Evolutionary conservation across 2,113 vertebrate genomes (phyloP).

Genomic region (Nothobranchius kuhntae): DNA sequence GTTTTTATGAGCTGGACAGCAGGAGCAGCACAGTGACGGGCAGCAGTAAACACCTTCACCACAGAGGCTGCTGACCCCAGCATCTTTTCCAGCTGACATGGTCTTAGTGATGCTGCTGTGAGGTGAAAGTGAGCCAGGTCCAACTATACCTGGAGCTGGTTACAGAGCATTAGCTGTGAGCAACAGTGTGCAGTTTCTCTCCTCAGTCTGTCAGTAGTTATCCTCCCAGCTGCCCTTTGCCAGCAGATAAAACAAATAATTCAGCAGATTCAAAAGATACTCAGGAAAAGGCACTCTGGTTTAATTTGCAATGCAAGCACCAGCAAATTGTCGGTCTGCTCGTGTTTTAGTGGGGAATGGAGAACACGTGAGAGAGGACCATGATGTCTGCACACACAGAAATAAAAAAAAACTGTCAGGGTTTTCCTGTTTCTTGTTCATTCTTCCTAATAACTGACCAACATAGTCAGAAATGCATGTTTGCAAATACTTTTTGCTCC

Average conservation of each 20-base stretch:
- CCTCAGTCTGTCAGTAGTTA: slow-evolving; percentile 25
- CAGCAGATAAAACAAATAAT: slow-evolving; percentile 53
- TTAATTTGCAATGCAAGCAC: slow-evolving; percentile 14
- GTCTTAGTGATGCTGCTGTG: slow-evolving; percentile 36
- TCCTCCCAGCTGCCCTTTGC: slow-evolving; percentile 20
- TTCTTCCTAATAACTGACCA: too few relatives aligned
- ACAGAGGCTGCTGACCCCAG: slow-evolving; percentile 44
- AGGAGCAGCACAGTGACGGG: slow-evolving; percentile 23
- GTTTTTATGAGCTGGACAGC: slow-evolving; percentile 35
- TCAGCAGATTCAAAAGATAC: slow-evolving; percentile 43
- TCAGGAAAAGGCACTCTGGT: slow-evolving; percentile 30
- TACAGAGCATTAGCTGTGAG: not conserved
- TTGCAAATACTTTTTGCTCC: too few relatives aligned
- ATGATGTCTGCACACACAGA: too few relatives aligned
- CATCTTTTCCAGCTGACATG: slow-evolving; percentile 60
- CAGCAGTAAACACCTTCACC: slow-evolving; percentile 33
- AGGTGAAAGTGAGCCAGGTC: slow-evolving; percentile 18
- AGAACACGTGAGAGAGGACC: too few relatives aligned
- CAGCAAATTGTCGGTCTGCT: slow-evolving; percentile 12
- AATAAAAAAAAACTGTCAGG: too few relatives aligned
- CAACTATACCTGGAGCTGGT: slow-evolving; percentile 5
- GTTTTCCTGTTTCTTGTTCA: too few relatives aligned
- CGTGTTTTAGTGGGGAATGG: slow-evolving; percentile 20
- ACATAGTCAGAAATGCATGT: too few relatives aligned
- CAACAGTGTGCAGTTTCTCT: slow-evolving; percentile 17